phyloP scores from a whole-genome alignment of 1,140 invertebrate species.

The Maconellicoccus hirsutus region DNA sequence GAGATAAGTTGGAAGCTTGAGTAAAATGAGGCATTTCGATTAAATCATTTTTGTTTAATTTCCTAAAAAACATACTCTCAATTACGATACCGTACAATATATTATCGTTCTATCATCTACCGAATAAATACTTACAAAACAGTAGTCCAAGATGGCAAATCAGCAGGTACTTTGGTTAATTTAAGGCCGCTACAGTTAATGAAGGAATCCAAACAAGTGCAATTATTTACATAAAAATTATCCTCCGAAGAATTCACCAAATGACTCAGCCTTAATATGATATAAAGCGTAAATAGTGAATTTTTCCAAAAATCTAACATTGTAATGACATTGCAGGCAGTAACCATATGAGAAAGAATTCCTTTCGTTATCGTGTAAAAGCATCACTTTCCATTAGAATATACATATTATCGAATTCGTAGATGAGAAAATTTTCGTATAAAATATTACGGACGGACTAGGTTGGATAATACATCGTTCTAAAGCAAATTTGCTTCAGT shows the following conservation, averaged over 20 bases:
- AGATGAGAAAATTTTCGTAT: neutral
- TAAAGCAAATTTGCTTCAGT: neutral
- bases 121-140: slow-evolving; percentile 10
- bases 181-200: slow-evolving; percentile 14
- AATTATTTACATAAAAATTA: neutral
- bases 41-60: neutral
- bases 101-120: neutral
- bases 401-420: neutral
- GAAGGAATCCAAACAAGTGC: neutral
- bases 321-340: neutral
- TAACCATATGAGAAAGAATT: neutral
- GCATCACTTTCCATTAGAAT: neutral
- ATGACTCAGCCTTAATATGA: neutral
- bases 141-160: neutral
- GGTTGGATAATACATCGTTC: neutral
- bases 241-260: neutral
- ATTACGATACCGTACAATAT: neutral
- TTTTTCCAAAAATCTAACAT: neutral
- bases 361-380: neutral
- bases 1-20: slow-evolving; percentile 13
- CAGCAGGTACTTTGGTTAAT: neutral
- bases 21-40: neutral
- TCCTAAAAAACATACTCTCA: neutral
- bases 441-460: neutral
- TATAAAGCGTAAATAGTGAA: neutral